Base-by-base conservation (phyloP, 2,113 vertebrate species). In the Rhinolophus sinicus region DNA sequence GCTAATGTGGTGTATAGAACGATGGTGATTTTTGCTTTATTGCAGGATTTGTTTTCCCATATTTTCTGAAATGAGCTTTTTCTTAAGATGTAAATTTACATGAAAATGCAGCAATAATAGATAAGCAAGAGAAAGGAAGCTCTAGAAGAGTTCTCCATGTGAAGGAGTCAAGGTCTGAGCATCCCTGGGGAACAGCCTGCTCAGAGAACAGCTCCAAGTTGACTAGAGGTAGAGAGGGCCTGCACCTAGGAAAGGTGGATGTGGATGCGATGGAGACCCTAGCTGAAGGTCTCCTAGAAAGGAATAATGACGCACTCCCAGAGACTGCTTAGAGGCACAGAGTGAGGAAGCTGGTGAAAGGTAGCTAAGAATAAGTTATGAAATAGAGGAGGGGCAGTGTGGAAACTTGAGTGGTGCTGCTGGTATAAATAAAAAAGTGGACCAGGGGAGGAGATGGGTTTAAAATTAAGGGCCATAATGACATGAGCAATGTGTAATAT, bases 31-130 rank as follows among this genome's bases (percentile, higher is more conserved):
- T 76, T 65, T 80, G 72, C 10, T 84, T 92, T 50, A 33, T 21
- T 47, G 7, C 30, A 40, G 65, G 26, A 75, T 78, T 58, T 90
- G 28, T 92, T 89, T 60, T 33, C 72, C n/a, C 40, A 11, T 58
- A 69, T 84, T 88, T 97, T 85, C 77, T 73, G 73, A 96, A 80
- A 91, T 35, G 44, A 93, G 21, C 6, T 96, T 78, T 86, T 69
- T 67, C 38, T 30, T 82, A 67, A 75, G 14, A 44, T 88, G 11
- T 24, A 38, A 11, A 44, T 52, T 21, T 73, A 44, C 11, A 62
- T 82, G 62, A 13, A 44, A 82, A 64, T 33, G 38, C 28, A 54
- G 28, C 12, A 60, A 47, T 22, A 54, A 60, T 21, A 73, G n/a
- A 28, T 6, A 67, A 58, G 12, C 2, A 30, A 38, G 50, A 82